Evolutionary conservation across 2,888 invertebrate genomes (phyloP).

Genomic region (Octonoba sinensis): DNA sequence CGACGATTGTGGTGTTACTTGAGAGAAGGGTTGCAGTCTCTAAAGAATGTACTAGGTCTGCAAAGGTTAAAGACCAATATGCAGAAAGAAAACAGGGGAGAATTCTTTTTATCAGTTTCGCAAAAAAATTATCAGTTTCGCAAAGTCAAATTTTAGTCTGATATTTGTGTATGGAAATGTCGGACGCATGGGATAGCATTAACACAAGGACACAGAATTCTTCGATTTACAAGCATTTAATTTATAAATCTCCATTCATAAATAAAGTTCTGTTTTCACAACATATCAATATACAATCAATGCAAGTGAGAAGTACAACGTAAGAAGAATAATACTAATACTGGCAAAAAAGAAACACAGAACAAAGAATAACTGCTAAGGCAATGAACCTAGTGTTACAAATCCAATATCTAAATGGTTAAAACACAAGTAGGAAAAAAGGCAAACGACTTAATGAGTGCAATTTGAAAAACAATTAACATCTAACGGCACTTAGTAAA

Average conservation of each 20-base stretch:
- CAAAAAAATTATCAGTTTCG: too few species aligned
- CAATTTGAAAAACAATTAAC: constrained; percentile 57
- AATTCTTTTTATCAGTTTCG: too few species aligned
- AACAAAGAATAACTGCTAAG: constrained; percentile 30
- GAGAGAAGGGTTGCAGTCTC: too few species aligned
- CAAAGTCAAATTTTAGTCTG: too few species aligned
- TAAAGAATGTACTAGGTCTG: too few species aligned
- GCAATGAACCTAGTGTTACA: constrained; percentile 49
- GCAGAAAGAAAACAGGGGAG: too few species aligned
- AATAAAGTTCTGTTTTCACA: constrained; percentile 66
- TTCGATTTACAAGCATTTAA: constrained; percentile 64
- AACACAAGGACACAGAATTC: not conserved
- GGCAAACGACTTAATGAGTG: constrained; percentile 50
- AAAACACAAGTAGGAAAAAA: constrained; percentile 43
- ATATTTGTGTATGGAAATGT: too few species aligned
- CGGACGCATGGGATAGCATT: not conserved
- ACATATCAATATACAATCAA: constrained; percentile 65
- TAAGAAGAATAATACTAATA: constrained; percentile 49
- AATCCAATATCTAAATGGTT: constrained; percentile 20
- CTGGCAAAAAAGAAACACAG: constrained; percentile 57
- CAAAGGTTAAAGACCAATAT: too few species aligned
- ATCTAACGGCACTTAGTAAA: constrained; percentile 56
- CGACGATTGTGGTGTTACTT: too few species aligned
- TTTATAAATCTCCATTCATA: constrained; percentile 66
- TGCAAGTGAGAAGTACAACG: constrained; percentile 53